Conservation (phyloP, 2,888 invertebrate species). For the Omphaloscelis lunosa region DNA sequence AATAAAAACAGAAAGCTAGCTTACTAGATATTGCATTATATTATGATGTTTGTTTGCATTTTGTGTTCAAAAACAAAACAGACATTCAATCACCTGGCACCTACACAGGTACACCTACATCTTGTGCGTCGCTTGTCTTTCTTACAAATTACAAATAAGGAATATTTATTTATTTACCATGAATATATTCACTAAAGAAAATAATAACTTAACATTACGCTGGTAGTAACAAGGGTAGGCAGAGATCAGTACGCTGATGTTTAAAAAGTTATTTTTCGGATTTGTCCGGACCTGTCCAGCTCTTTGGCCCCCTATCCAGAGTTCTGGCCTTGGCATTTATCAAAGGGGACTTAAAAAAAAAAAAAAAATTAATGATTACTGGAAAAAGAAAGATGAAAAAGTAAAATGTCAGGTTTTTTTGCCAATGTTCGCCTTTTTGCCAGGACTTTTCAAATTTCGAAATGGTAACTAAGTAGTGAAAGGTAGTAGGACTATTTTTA, state of each 20-base stretch:
- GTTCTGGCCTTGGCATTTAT: neutral
- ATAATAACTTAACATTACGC: neutral
- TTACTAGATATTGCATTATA: neutral
- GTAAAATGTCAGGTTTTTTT: neutral
- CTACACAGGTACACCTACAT: conserved; percentile 46
- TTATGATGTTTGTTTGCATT: conserved; percentile 9
- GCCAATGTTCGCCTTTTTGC: neutral
- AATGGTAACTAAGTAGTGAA: neutral
- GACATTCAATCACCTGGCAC: conserved; percentile 27
- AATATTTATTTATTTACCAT: conserved; percentile 16
- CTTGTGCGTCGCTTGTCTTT: conserved; percentile 6
- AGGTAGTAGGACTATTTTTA: neutral
- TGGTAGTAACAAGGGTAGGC: neutral
- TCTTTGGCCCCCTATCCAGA: neutral
- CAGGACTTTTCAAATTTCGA: neutral
- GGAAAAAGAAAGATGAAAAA: neutral
- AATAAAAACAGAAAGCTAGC: neutral
- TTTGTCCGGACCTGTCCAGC: too few species aligned
- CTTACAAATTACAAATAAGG: too few species aligned
- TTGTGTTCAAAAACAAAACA: conserved; percentile 20
- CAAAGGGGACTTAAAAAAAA: too few species aligned
- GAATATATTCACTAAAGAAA: neutral
- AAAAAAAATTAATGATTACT: neutral
- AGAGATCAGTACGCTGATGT: neutral
- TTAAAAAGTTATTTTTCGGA: neutral